A percentile compares a stretch with the other conserved stretches of the same genome.
These are phyloP conservation scores for Pachyuromys duprasi DNA, from an alignment of 2,797 vertebrate genomes.

Conservation along the genomic window DNA sequence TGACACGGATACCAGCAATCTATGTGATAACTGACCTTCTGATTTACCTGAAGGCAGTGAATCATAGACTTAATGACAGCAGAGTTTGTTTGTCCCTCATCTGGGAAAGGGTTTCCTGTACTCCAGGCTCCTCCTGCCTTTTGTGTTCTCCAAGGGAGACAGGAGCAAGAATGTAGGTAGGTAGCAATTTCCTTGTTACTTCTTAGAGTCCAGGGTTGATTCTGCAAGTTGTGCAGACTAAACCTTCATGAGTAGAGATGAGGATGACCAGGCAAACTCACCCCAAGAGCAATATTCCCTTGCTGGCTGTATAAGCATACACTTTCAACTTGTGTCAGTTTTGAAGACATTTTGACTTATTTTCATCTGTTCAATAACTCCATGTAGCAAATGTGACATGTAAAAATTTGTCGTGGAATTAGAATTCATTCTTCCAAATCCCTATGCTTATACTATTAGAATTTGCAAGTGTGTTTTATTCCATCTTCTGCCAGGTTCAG, in stretches of 20 bases:
- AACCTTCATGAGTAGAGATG: neutral
- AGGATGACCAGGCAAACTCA: neutral
- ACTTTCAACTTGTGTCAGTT: neutral
- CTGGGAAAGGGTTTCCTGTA: no score
- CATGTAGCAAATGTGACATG: neutral
- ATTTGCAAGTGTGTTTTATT: neutral
- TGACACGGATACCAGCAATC: no score
- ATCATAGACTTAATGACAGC: no score
- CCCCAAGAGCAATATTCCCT: neutral
- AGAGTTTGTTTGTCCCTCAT: no score
- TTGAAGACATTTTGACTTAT: neutral
- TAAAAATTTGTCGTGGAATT: neutral
- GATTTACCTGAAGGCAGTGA: no score
- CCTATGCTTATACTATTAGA: neutral
- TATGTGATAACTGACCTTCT: no score
- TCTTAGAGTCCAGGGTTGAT: neutral
- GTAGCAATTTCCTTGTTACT: neutral
- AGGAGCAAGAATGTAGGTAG: neutral
- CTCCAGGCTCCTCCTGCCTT: no score
- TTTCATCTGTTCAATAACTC: neutral
- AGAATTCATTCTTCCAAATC: neutral
- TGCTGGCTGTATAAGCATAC: accelerated
- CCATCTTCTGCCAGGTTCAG: neutral
- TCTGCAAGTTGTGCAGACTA: neutral
- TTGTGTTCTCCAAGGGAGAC: neutral